These are phyloP conservation scores for Pavo muticus DNA, from an alignment of 2,113 vertebrate species.

Conservation along the genomic window DNA sequence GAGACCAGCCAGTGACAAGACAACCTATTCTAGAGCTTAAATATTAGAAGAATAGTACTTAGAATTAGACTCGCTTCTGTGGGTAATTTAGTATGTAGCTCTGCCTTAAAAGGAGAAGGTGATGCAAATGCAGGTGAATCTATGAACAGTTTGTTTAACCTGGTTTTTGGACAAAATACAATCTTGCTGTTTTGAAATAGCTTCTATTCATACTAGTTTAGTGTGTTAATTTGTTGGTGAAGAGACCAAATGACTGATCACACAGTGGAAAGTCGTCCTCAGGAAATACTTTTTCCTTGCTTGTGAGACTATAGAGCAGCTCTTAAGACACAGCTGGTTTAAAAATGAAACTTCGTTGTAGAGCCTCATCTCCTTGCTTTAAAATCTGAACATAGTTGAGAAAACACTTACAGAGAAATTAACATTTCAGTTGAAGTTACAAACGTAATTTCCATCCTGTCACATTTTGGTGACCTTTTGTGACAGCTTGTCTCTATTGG, in stretches of 20 bases:
- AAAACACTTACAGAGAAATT: constrained; percentile 84
- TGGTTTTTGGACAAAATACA: background rate
- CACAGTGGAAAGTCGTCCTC: background rate
- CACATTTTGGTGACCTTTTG: constrained; percentile 90
- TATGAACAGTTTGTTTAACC: background rate
- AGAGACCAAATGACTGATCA: background rate
- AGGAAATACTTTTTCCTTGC: constrained; percentile 17
- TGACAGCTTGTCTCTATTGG: constrained; percentile 91
- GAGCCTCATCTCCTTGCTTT: constrained; percentile 56
- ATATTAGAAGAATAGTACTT: background rate
- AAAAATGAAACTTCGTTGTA: constrained; percentile 55
- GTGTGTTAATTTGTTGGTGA: constrained; percentile 3
- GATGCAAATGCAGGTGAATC: background rate
- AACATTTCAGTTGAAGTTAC: constrained; percentile 89
- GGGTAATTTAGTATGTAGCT: background rate
- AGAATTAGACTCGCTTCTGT: background rate
- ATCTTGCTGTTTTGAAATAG: background rate
- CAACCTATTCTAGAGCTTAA: background rate
- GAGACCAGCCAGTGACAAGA: background rate
- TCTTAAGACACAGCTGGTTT: constrained; percentile 25
- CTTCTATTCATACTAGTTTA: background rate
- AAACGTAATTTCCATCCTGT: constrained; percentile 90
- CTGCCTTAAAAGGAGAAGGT: background rate
- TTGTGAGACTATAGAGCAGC: background rate
- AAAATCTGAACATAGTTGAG: constrained; percentile 74